phyloP scores from a whole-genome alignment of 2,888 invertebrate genomes.

The Diaprepes abbreviatus region DNA sequence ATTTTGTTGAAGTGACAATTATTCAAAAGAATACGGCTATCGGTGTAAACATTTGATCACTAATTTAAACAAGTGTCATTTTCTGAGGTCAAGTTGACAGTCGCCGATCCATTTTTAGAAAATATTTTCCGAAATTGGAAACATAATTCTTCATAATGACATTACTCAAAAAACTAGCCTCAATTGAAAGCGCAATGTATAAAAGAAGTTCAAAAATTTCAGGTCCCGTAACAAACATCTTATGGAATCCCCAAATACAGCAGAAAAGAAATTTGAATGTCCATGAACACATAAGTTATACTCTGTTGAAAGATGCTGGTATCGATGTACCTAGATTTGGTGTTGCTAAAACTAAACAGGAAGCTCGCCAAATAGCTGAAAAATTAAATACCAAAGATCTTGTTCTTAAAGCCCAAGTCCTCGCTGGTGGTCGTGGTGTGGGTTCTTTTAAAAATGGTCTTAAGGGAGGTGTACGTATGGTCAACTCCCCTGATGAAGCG shows the following conservation, averaged over 20 bases:
- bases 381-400: slow-evolving; percentile 84
- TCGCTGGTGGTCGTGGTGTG: slow-evolving; percentile 94
- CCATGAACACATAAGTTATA: slow-evolving; percentile 95
- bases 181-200: slow-evolving; percentile 78
- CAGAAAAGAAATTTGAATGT: slow-evolving; percentile 89
- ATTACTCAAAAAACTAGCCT: slow-evolving; percentile 79
- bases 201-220: slow-evolving; percentile 76
- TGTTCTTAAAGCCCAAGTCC: slow-evolving; percentile 90
- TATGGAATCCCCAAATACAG: slow-evolving; percentile 72
- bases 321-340: slow-evolving; percentile 94
- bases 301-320: slow-evolving; percentile 84
- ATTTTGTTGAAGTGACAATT: too few species aligned
- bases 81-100: too few species aligned
- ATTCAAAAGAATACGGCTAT: too few species aligned
- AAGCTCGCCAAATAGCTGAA: slow-evolving; percentile 85
- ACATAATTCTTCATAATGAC: slow-evolving; percentile 62
- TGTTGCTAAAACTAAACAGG: slow-evolving; percentile 83
- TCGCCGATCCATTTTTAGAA: too few species aligned
- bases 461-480: slow-evolving; percentile 95
- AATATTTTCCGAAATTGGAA: neutral
- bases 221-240: slow-evolving; percentile 70
- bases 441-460: slow-evolving; percentile 94
- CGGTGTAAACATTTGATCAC: neutral
- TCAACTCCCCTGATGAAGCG: slow-evolving; percentile 88
- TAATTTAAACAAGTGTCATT: neutral